Evolutionary conservation across 2,888 invertebrate species (phyloP), one percentile per base, ranked within the genome.

Genomic region (Sinohyriopsis cumingii): DNA sequence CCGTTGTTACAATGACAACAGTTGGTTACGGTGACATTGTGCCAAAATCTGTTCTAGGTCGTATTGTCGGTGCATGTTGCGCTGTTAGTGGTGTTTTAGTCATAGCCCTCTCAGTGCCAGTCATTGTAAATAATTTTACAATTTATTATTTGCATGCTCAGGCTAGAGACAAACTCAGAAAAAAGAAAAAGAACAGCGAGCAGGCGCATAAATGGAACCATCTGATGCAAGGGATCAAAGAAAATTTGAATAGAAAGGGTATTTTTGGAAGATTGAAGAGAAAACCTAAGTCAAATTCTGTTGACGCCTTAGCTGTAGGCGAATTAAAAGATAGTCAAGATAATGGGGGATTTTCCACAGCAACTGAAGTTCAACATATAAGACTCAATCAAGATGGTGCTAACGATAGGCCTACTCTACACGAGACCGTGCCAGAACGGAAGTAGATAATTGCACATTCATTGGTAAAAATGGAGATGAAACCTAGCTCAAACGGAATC

Each of bases 1-100:
- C 87, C 1, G 71, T 96, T 88, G 95, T 96, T 90, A 96, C 96
- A 90, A 96, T 96, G 95, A 96, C 96, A 90, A 98, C 98, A 93
- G 97, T 98, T 22, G 84, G 84, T 12, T 83, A 83, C 65, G 84
- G 84, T 59, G 84, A 84, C 55, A 72, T 83, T 55, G 72, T 71
- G 5, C 84, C 83, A 12, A 78, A 67, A 28, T 76, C 82, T n/a
- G 78, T 74, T 3, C 76, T 78, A 12, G 84, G 84, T 7, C 82
- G 80, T 69, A 63, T 75, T 18, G 78, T 80, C 18, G 84, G 84
- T 7, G 74, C 81, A 5, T 69, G 82, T 33, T 84, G 84, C 76
- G 84, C 82, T 19, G 79, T 81, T 25, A 77, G 80, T 69, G 83
- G 84, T 24, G 82, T 83, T 1, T 68, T 83, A 18, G 81, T 83